Evolutionary conservation across 2,888 invertebrate species (phyloP), one percentile per base, ranked within the genome.

Genomic region (Asteroscopus sphinx): DNA sequence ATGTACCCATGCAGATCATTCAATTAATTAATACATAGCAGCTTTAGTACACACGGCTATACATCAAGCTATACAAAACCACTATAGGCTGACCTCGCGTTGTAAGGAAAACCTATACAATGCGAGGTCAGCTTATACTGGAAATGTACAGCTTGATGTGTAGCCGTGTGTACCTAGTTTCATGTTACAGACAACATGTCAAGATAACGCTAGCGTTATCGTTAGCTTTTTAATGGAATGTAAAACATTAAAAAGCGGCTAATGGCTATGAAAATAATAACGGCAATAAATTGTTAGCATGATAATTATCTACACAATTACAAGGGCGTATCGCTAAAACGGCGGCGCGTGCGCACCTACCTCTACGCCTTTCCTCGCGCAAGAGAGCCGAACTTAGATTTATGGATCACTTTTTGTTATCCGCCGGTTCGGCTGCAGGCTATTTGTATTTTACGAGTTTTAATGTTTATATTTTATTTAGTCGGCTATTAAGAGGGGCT

Each of bases 231-330:
- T n/a, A n/a, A n/a, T n/a, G n/a, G n/a, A n/a, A n/a, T n/a, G n/a
- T n/a, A n/a, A n/a, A n/a, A n/a, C n/a, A 75, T 69, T 67, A 71
- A 73, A 79, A 73, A 59, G 65, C 64, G 63, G 56, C 54, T 76
- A 72, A 76, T 76, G 53, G 64, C 39, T 59, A 59, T 53, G 72
- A 67, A 77, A 79, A 73, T 77, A 70, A 76, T 76, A 67, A 73
- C 58, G 47, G 61, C 58, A 49, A 71, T 80, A 80, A 79, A 80
- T 80, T 68, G 49, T 59, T 35, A 40, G 60, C 62, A 75, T 74
- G 77, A 73, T 79, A 80, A 80, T 80, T 79, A 75, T 72, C 76
- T 60, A 46, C 61, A 70, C 69, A 66, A 73, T 79, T 73, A 73
- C 73, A 57, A 75, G 77, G 68, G 76, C 68, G 69, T 71, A 71